Evolutionary conservation across 2,797 vertebrate species (phyloP).

Genomic region (Neoniphon sammara): DNA sequence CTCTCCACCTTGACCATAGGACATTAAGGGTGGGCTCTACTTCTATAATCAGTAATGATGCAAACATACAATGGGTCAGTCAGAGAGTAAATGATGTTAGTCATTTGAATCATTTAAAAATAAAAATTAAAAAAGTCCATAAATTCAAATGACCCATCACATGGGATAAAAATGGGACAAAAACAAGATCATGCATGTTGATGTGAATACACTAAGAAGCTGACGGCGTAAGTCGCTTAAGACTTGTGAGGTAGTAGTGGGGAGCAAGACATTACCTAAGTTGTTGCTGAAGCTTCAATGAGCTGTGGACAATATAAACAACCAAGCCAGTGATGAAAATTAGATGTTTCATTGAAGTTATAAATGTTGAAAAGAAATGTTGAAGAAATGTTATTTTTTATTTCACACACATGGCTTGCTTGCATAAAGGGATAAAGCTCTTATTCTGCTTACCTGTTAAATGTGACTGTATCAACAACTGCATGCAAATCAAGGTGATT

Average conservation of each 20-base stretch:
- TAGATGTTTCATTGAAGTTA: conserved; percentile 42
- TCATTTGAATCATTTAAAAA: conserved; percentile 9
- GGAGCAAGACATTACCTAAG: conserved; percentile 84
- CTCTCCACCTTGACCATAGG: not conserved
- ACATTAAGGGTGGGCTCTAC: not conserved
- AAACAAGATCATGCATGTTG: conserved; percentile 44
- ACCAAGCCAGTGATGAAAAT: conserved; percentile 70
- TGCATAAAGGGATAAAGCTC: conserved; percentile 44
- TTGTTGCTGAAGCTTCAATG: conserved; percentile 87
- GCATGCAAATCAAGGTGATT: conserved; percentile 60
- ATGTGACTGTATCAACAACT: conserved; percentile 43
- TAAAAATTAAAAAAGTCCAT: not conserved
- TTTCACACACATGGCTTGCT: conserved; percentile 41
- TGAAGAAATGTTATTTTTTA: conserved; percentile 64
- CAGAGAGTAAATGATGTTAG: conserved; percentile 26
- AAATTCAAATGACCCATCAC: not conserved
- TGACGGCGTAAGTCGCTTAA: conserved; percentile 20
- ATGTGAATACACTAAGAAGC: conserved; percentile 10
- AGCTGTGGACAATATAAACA: conserved; percentile 86
- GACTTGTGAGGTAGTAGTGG: conserved; percentile 62
- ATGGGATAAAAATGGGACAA: not conserved
- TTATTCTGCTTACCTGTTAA: conserved; percentile 56
- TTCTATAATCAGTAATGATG: not conserved
- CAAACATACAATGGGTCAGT: conserved; percentile 12
- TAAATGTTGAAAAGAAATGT: conserved; percentile 47